Percentiles rank a stretch among this genome's conserved stretches.
phyloP scores from a whole-genome alignment of 2,113 vertebrate genomes.

The Pachycephala philippinensis region DNA sequence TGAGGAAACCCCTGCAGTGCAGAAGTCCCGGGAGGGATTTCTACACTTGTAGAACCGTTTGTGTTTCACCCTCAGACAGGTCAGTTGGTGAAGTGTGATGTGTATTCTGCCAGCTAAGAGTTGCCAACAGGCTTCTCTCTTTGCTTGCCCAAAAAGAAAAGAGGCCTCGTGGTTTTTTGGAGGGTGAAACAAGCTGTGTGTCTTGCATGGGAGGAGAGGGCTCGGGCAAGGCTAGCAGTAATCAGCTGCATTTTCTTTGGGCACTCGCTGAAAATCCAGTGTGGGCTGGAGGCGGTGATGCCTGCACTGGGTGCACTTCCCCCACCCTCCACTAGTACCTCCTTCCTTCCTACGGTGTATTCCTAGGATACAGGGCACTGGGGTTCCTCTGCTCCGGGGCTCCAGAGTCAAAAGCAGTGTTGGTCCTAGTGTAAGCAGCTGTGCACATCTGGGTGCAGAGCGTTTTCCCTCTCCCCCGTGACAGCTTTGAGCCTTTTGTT shows the following conservation, averaged over 20 bases:
- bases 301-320: neutral
- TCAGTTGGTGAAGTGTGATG: neutral
- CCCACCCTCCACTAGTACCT: neutral
- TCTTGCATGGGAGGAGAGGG: neutral
- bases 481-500: neutral
- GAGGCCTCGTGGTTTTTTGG: neutral
- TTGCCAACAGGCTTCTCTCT: neutral
- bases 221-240: neutral
- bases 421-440: neutral
- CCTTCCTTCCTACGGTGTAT: neutral
- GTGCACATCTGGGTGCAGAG: neutral
- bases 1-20: neutral
- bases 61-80: neutral
- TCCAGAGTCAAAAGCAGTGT: neutral
- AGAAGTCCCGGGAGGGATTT: neutral
- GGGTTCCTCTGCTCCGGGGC: neutral
- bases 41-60: neutral
- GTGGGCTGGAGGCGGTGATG: neutral
- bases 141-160: neutral
- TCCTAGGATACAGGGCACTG: neutral
- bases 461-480: rapidly evolving
- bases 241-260: neutral
- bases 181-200: neutral
- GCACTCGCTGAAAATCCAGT: neutral
- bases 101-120: neutral